Evolutionary conservation across 2,888 invertebrate genomes (phyloP), one percentile per base, ranked within the genome.

Genomic region (Cataglyphis albicans): DNA sequence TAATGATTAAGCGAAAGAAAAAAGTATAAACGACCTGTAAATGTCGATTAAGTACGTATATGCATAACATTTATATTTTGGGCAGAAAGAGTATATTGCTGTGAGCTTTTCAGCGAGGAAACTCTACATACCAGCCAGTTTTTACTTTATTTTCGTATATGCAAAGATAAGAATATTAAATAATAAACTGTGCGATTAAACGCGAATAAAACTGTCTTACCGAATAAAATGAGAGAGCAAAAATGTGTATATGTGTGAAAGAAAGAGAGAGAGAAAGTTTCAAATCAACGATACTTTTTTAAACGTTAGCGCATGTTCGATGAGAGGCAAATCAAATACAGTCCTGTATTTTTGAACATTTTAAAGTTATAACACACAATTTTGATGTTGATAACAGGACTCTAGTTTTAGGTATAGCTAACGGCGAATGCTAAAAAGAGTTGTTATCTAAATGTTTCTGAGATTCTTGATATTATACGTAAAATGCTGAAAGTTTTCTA

Each of bases 61-160:
- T n/a, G 81, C 86, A 35, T 84, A 86, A 82, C 83, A 85, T 89
- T 89, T 88, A 81, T 83, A 84, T 57, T 84, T 78, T 81, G 64
- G 61, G 80, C 64, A 63, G 15, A 44, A 57, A 12, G 21, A 44
- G n/a, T 29, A 29, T 32, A 73, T 67, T 44, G 38, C 70, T 25
- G 10, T 61, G 29, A 82, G 68, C 25, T 41, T 72, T 72, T 78
- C 55, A 25, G 18, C 57, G 25, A 41, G 29, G 29, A 76, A 4
- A 76, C 29, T 7, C 15, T 57, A 38, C 38, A n/a, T 76, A n/a
- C 21, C 48, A 41, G 18, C 18, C 12, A 55, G 41, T 67, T 55
- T 64, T 76, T 68, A 76, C 55, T 76, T 76, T 29, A 76, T 76
- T 68, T 76, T 68, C 41, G 21, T 68, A 38, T n/a, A 18, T 35